Evolutionary conservation across 2,888 invertebrate species (phyloP), one percentile per base, ranked within the genome.

Genomic region (Parnassius glacialis): DNA sequence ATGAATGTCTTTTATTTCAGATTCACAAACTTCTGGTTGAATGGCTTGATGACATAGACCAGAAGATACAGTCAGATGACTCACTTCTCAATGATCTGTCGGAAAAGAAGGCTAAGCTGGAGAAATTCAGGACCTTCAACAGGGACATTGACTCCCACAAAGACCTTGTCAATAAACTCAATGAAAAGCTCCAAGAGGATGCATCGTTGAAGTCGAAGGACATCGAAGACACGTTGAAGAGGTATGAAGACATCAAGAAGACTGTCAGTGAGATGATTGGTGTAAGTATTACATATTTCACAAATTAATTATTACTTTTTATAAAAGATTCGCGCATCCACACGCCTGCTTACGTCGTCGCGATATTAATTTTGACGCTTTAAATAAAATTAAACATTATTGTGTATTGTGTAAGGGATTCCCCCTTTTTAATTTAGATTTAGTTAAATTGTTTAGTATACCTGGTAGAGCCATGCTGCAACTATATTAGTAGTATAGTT

Each of bases 41-140:
- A 76, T 98, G 98, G 97, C 87, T 98, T 62, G 95, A 96, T 66
- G 98, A 98, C 75, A 94, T 97, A 64, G 97, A 97, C 75, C 94
- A 95, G 55, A 97, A 97, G 81, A 93, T 97, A 9, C 95, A 95
- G 75, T 93, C 94, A 2, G 94, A 95, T 65, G 95, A 95, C 74
- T 93, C 93, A 10, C 93, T 94, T 64, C 93, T 96, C 42, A 96
- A 97, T 73, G 98, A 98, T 79, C 88, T 98, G 2, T 96, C 97
- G 58, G 98, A 98, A 79, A 98, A 98, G 85, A 95, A 96, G 71
- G 95, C 97, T 0, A 94, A 96, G 52, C 80, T 98, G 20, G 98
- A 98, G 80, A 98, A 97, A 82, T 96, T 96, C 83, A 96, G 94
- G 76, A 94, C 95, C 0, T 93, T 97, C 57, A 95, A 95, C 71